These are phyloP conservation scores for Tenrec ecaudatus DNA, from an alignment of 2,113 vertebrate species.

Conservation along the genomic window DNA sequence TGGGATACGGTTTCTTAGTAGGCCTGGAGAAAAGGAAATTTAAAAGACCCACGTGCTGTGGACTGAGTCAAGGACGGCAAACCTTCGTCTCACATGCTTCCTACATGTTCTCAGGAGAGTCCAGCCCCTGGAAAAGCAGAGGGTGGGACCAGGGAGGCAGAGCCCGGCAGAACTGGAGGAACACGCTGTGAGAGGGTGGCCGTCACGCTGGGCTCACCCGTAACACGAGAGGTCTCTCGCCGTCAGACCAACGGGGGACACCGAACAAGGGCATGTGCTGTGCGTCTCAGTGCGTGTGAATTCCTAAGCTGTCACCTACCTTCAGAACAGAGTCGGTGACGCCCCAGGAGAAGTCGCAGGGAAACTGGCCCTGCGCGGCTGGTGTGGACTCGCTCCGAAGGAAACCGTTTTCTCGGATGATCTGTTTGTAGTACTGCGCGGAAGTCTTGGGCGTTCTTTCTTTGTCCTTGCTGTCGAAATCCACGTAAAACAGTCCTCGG, in stretches of 20 bases:
- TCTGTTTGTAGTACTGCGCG: constrained; percentile 92
- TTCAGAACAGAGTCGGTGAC: constrained; percentile 93
- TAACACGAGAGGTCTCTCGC: background rate
- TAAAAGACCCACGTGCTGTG: no score
- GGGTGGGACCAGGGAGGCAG: no score
- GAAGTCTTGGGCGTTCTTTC: constrained; percentile 93
- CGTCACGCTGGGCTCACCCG: no score
- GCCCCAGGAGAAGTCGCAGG: constrained; percentile 96
- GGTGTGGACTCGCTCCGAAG: constrained; percentile 81
- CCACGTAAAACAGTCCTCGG: constrained; percentile 94
- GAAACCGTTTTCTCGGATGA: constrained; percentile 93
- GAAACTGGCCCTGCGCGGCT: constrained; percentile 89
- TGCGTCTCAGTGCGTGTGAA: background rate
- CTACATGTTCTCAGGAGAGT: no score
- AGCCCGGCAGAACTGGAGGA: no score
- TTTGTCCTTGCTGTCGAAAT: constrained; percentile 89
- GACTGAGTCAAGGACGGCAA: no score
- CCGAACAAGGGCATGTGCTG: background rate
- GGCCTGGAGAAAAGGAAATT: no score
- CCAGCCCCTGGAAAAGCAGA: no score
- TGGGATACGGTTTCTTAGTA: no score
- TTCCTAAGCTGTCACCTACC: constrained; percentile 85
- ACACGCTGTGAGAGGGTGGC: no score
- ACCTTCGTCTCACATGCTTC: no score
- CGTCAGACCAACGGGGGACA: background rate